phyloP scores from a whole-genome alignment of 2,888 invertebrate genomes.

The Exephanes ischioxanthus region DNA sequence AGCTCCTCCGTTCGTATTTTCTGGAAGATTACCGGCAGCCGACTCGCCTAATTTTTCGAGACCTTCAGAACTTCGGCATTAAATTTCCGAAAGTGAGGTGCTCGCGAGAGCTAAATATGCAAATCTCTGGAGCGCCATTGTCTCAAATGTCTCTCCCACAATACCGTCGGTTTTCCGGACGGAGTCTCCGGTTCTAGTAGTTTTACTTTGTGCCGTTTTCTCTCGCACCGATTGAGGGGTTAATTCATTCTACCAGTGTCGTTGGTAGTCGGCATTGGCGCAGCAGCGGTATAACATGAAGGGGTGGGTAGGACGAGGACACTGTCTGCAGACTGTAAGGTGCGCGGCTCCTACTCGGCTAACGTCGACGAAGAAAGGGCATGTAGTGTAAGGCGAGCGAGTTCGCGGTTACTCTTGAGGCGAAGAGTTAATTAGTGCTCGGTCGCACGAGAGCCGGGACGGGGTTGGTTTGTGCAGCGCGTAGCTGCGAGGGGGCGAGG shows the following conservation, averaged over 20 bases:
- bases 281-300: not conserved
- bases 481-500: not conserved
- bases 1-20: no score
- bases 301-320: not conserved
- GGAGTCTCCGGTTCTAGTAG: not conserved
- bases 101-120: not conserved
- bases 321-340: slow-evolving; percentile 5
- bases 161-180: slow-evolving; percentile 1
- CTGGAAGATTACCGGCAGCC: no score
- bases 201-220: not conserved
- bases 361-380: slow-evolving; percentile 14
- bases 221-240: not conserved
- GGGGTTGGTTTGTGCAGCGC: slow-evolving; percentile 32
- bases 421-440: slow-evolving; percentile 69
- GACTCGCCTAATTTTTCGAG: no score
- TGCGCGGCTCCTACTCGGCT: slow-evolving; percentile 7
- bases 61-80: no score
- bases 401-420: slow-evolving; percentile 63
- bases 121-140: not conserved
- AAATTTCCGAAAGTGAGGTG: no score
- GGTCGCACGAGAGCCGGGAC: slow-evolving; percentile 35
- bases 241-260: slow-evolving; percentile 4
- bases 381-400: slow-evolving; percentile 30
- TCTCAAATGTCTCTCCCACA: not conserved
- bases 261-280: not conserved